Conservation (phyloP, 2,888 invertebrate genomes). For the Hoplodrina blanda region DNA sequence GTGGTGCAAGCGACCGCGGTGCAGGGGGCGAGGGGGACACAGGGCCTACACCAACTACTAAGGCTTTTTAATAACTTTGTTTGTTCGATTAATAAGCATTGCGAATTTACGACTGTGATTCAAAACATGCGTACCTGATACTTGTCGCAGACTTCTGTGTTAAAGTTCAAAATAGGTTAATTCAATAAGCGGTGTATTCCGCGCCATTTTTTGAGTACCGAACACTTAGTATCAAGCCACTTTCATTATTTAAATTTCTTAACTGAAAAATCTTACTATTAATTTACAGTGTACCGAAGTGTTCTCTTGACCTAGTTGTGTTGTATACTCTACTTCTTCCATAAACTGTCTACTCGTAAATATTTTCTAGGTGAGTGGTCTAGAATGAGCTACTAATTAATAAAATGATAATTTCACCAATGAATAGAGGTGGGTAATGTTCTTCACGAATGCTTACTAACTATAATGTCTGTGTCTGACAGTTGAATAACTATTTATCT, state of each 20-base stretch:
- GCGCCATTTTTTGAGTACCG: background rate
- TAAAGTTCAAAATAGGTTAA: background rate
- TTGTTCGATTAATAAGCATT: constrained; percentile 34
- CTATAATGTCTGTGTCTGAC: background rate
- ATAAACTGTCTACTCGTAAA: no score
- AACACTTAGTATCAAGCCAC: no score
- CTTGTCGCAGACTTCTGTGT: background rate
- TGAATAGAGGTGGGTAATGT: no score
- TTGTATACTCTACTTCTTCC: no score
- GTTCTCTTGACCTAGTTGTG: no score
- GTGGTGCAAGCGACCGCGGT: constrained; percentile 27
- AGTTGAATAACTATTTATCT: background rate
- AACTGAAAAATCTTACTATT: no score
- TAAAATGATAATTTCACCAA: background rate
- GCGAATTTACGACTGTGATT: background rate
- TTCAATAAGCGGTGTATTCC: background rate
- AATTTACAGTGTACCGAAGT: no score
- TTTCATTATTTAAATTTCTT: no score
- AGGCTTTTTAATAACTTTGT: constrained; percentile 75
- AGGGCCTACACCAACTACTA: constrained; percentile 59
- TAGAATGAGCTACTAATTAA: background rate
- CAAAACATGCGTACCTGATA: background rate
- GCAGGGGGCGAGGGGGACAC: background rate
- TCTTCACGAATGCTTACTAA: no score
- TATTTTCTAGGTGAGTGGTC: background rate